phyloP scores from a whole-genome alignment of 2,888 invertebrate species.

The Ariolimax columbianus region DNA sequence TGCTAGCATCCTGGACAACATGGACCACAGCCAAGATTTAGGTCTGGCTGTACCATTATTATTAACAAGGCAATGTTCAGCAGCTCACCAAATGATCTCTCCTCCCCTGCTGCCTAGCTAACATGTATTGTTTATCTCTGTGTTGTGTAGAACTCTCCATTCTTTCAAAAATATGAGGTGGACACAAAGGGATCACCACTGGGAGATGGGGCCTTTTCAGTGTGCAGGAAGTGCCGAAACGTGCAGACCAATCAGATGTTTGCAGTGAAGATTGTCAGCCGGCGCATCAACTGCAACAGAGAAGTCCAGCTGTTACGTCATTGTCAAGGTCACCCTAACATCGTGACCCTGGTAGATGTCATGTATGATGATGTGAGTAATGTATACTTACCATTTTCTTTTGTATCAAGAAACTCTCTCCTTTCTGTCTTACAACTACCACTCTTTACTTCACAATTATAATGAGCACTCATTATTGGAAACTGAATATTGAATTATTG shows the following conservation, averaged over 20 bases:
- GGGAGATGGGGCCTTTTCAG: constrained; percentile 93
- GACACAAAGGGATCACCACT: constrained; percentile 84
- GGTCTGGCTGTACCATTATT: too few relatives aligned
- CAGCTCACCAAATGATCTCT: too few relatives aligned
- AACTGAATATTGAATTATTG: too few relatives aligned
- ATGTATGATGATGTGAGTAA: constrained; percentile 86
- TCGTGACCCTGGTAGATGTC: constrained; percentile 90
- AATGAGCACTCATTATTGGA: too few relatives aligned
- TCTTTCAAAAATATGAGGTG: constrained; percentile 90
- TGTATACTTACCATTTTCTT: background rate
- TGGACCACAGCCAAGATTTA: too few relatives aligned
- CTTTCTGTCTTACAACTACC: too few relatives aligned
- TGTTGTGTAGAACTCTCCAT: constrained; percentile 86
- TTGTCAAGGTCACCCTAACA: constrained; percentile 93
- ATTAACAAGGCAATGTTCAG: too few relatives aligned
- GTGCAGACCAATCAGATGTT: constrained; percentile 86
- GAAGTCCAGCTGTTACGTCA: constrained; percentile 89
- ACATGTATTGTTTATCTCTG: background rate
- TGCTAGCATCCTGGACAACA: too few relatives aligned
- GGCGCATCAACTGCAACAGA: constrained; percentile 84
- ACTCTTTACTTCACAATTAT: too few relatives aligned
- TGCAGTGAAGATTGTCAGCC: constrained; percentile 92
- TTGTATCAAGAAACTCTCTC: too few relatives aligned
- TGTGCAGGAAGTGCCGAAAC: constrained; percentile 88
- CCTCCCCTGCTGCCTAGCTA: background rate